These are phyloP conservation scores for Brotula barbata DNA, from an alignment of 2,797 vertebrate genomes.

Conservation along the genomic window DNA sequence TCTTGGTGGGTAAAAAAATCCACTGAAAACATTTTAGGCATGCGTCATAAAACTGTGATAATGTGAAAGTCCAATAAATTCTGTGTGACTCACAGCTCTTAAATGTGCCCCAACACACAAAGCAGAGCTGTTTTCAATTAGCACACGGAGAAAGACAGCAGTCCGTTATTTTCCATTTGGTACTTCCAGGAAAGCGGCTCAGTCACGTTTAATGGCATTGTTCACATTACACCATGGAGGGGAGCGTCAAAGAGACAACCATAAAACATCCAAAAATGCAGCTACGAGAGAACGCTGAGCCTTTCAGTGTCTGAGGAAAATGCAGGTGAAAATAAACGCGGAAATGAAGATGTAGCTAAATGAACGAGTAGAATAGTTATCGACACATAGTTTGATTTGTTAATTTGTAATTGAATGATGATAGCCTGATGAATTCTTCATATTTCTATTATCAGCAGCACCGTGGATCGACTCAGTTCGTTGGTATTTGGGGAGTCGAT, in stretches of 20 bases:
- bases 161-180: constrained; percentile 70
- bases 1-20: constrained; percentile 8
- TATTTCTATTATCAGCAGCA: too few relatives aligned
- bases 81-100: constrained; percentile 61
- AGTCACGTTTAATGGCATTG: constrained; percentile 69
- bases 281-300: constrained; percentile 29
- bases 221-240: constrained; percentile 63
- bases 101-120: constrained; percentile 59
- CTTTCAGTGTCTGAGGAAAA: constrained; percentile 11
- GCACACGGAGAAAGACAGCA: constrained; percentile 48
- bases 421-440: too few relatives aligned
- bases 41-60: constrained; percentile 35
- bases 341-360: too few relatives aligned
- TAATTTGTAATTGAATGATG: too few relatives aligned
- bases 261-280: constrained; percentile 31
- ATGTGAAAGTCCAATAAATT: constrained; percentile 41
- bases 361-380: too few relatives aligned
- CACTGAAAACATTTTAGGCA: constrained; percentile 22
- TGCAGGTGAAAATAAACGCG: neutral
- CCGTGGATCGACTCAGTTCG: too few relatives aligned
- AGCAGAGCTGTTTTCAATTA: constrained; percentile 72
- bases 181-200: constrained; percentile 73
- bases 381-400: too few relatives aligned
- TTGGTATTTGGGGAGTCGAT: too few relatives aligned
- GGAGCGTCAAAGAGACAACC: constrained; percentile 40